Evolutionary conservation across 2,797 vertebrate genomes (phyloP).

Genomic region (Lithobates sylvaticus): DNA sequence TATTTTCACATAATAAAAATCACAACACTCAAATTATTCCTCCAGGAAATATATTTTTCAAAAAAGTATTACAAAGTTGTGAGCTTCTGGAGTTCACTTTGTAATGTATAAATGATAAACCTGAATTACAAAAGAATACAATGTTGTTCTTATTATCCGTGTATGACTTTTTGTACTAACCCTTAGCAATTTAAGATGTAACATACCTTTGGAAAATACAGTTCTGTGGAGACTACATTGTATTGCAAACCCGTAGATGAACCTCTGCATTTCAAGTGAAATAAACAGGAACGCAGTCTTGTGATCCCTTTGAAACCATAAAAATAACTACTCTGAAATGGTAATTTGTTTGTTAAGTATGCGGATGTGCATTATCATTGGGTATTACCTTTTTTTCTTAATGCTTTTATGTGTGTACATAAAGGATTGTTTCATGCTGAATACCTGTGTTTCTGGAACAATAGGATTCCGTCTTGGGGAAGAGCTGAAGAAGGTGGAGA

Average conservation of each 20-base stretch:
- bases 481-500: constrained; percentile 97
- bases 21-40: constrained; percentile 7
- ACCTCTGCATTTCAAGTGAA: constrained; percentile 34
- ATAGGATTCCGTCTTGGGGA: constrained; percentile 90
- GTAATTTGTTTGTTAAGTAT: constrained; percentile 37
- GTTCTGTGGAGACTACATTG: constrained; percentile 41
- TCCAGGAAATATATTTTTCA: neutral
- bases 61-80: constrained; percentile 17
- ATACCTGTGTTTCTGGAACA: constrained; percentile 97
- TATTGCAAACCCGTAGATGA: constrained; percentile 35
- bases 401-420: neutral
- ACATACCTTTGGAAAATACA: constrained; percentile 34
- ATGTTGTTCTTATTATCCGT: constrained; percentile 41
- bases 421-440: constrained; percentile 34
- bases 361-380: constrained; percentile 34
- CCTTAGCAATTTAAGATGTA: constrained; percentile 46
- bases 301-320: constrained; percentile 41
- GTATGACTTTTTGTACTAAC: constrained; percentile 52
- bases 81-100: constrained; percentile 29
- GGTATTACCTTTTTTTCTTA: neutral
- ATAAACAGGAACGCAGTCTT: constrained; percentile 42
- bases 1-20: constrained; percentile 7
- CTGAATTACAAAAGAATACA: constrained; percentile 37
- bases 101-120: constrained; percentile 30
- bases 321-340: constrained; percentile 48